Evolutionary conservation across 2,888 invertebrate species (phyloP).

Genomic region (Zonitis immaculata): DNA sequence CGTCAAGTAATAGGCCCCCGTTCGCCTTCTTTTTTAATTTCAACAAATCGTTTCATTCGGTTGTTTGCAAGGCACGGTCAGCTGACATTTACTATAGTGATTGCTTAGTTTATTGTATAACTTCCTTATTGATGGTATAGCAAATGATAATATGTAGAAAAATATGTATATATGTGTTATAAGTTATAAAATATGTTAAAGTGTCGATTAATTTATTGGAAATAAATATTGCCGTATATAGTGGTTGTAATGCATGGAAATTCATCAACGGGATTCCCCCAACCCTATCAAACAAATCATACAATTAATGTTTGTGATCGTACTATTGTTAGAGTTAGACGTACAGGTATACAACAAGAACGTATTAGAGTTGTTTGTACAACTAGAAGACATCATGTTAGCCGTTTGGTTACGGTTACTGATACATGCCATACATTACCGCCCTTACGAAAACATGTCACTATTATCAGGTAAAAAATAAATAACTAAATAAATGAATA

Average conservation of each 20-base stretch:
- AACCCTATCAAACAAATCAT: slow-evolving; percentile 15
- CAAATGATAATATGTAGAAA: no score
- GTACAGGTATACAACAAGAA: slow-evolving; percentile 44
- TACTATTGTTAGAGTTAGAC: slow-evolving; percentile 45
- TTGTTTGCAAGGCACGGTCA: slow-evolving; percentile 23
- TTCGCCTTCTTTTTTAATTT: slow-evolving; percentile 25
- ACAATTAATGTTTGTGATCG: slow-evolving; percentile 39
- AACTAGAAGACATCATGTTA: slow-evolving; percentile 45
- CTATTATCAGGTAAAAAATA: slow-evolving; percentile 44
- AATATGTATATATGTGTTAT: no score
- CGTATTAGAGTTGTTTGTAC: slow-evolving; percentile 47
- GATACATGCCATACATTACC: slow-evolving; percentile 43
- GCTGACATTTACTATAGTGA: slow-evolving; percentile 26
- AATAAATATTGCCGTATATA: no score
- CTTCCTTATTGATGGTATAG: slow-evolving; percentile 12
- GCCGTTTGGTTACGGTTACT: slow-evolving; percentile 45
- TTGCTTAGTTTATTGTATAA: slow-evolving; percentile 4
- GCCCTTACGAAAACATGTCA: slow-evolving; percentile 46
- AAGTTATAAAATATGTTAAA: background rate
- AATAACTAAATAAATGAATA: no score
- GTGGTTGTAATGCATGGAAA: slow-evolving; percentile 17
- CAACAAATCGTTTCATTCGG: slow-evolving; percentile 26
- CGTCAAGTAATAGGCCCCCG: slow-evolving; percentile 20
- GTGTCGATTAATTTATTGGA: background rate
- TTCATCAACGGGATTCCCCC: slow-evolving; percentile 18